Percentiles rank a stretch among this genome's conserved stretches.
phyloP scores from a whole-genome alignment of 2,113 vertebrate species.

The Phaethornis superciliosus region DNA sequence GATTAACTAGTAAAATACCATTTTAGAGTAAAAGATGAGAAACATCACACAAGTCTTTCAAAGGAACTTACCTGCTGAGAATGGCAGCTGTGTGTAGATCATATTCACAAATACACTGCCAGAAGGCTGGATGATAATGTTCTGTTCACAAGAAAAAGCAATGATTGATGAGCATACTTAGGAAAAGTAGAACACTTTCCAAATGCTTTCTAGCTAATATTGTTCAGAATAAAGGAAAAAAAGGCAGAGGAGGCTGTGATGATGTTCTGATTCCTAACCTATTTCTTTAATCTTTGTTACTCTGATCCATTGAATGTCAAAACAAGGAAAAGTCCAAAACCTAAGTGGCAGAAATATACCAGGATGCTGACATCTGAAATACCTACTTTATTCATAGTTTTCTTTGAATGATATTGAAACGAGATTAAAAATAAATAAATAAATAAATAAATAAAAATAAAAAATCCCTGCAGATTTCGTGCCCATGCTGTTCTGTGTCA shows the following conservation, averaged over 20 bases:
- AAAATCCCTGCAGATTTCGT: background rate
- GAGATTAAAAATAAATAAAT: background rate
- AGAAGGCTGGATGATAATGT: conserved; percentile 76
- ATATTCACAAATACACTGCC: conserved; percentile 85
- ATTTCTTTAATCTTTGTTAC: background rate
- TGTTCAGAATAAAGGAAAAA: background rate
- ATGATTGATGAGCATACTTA: background rate
- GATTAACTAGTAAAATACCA: background rate
- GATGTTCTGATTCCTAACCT: background rate
- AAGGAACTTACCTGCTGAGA: conserved; percentile 79
- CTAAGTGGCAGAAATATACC: background rate
- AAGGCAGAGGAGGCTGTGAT: background rate
- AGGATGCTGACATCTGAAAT: background rate
- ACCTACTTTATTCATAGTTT: background rate
- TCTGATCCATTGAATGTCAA: background rate
- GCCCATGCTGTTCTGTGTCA: background rate
- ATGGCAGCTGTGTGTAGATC: conserved; percentile 83
- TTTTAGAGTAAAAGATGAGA: background rate
- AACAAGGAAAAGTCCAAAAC: background rate
- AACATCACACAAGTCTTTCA: background rate
- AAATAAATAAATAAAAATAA: background rate
- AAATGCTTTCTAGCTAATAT: background rate
- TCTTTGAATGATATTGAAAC: background rate
- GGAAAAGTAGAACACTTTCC: background rate
- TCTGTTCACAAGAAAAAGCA: conserved; percentile 67